These are phyloP conservation scores for Semotilus atromaculatus DNA, from an alignment of 2,797 vertebrate species.

Conservation along the genomic window DNA sequence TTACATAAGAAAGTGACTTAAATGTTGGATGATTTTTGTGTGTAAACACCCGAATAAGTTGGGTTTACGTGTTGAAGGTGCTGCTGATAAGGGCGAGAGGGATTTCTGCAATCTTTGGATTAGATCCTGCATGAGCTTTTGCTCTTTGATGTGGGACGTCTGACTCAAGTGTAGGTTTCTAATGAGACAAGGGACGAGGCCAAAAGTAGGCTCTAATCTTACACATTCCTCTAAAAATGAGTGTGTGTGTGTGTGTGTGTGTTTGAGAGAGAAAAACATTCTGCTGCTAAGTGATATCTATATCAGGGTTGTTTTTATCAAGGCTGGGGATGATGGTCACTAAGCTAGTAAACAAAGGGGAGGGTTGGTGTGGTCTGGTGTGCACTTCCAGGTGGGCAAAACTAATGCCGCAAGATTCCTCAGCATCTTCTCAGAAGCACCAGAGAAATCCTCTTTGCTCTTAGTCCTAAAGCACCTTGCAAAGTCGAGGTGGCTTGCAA, in stretches of 20 bases:
- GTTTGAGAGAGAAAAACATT: slow-evolving; percentile 16
- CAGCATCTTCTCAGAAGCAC: slow-evolving; percentile 68
- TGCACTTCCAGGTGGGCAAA: slow-evolving; percentile 63
- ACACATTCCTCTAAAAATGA: slow-evolving; percentile 5
- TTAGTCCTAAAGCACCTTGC: slow-evolving; percentile 81
- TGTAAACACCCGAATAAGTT: slow-evolving; percentile 27
- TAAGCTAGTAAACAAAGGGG: slow-evolving; percentile 76
- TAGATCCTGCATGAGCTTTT: slow-evolving; percentile 49
- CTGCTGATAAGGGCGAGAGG: slow-evolving; percentile 50
- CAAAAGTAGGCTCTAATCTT: slow-evolving; percentile 40
- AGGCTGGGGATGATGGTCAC: slow-evolving; percentile 54
- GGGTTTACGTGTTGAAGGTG: slow-evolving; percentile 47
- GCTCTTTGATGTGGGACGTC: slow-evolving; percentile 53
- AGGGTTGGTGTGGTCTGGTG: slow-evolving; percentile 69
- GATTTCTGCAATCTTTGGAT: slow-evolving; percentile 61
- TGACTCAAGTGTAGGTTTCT: slow-evolving; percentile 41
- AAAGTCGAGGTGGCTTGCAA: slow-evolving; percentile 77
- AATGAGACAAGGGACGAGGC: slow-evolving; percentile 41
- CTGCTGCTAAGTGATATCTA: slow-evolving; percentile 44
- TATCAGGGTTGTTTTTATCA: slow-evolving; percentile 41
- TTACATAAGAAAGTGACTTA: slow-evolving; percentile 50
- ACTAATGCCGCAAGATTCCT: slow-evolving; percentile 69
- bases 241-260: neutral
- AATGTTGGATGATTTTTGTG: slow-evolving; percentile 30
- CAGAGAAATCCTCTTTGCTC: slow-evolving; percentile 83